Percentiles rank a stretch among this genome's conserved stretches.
Conservation (phyloP, 2,797 vertebrate genomes). For the Rhincodon typus region DNA sequence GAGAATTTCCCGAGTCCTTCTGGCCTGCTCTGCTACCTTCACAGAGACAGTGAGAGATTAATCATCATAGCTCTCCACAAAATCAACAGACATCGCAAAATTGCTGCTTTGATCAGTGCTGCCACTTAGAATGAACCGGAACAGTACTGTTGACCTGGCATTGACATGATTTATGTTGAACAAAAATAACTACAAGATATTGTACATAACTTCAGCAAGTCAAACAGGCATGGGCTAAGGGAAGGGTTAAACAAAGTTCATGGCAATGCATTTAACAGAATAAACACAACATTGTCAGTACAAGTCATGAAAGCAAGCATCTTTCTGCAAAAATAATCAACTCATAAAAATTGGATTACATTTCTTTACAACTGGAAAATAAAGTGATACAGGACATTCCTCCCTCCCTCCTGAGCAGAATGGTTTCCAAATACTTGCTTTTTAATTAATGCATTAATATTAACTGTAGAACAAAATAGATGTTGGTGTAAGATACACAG, state of each 20-base stretch:
- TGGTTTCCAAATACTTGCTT: neutral
- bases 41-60: neutral
- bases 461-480: constrained; percentile 54
- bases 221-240: neutral
- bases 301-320: neutral
- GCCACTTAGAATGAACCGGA: neutral
- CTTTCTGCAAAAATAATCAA: neutral
- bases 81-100: neutral
- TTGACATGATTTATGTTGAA: neutral
- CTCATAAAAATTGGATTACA: no score
- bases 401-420: neutral
- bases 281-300: neutral
- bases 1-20: neutral
- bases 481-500: neutral
- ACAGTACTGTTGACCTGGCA: neutral
- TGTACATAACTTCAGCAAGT: neutral
- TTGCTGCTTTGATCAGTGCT: neutral
- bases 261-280: neutral
- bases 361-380: neutral
- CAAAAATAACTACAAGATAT: neutral
- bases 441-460: constrained; percentile 66
- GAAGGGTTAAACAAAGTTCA: neutral
- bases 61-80: neutral
- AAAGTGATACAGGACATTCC: neutral
- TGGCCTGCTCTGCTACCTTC: neutral